phyloP scores from a whole-genome alignment of 1,140 invertebrate genomes.

The Choristoneura fumiferana region DNA sequence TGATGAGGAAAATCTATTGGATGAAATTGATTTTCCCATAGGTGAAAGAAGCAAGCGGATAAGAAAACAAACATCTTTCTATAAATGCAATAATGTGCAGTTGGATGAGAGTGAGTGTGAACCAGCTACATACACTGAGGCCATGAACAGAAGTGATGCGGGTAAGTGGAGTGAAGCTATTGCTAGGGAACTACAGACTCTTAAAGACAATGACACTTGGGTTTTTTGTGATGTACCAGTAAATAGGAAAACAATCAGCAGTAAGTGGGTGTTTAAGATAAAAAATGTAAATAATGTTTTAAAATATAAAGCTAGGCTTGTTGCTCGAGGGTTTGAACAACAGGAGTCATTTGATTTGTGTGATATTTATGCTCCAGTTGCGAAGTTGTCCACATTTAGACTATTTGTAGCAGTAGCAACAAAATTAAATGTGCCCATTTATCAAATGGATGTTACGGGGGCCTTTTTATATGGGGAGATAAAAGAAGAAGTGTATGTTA shows the following conservation, averaged over 20 bases:
- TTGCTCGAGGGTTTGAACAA: conserved; percentile 43
- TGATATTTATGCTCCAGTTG: conserved; percentile 46
- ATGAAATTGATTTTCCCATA: conserved; percentile 26
- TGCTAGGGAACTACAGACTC: conserved; percentile 36
- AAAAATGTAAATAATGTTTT: conserved; percentile 30
- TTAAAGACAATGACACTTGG: conserved; percentile 45
- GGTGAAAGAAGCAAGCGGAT: too few relatives aligned
- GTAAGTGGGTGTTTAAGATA: conserved; percentile 45
- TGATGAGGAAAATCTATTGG: conserved; percentile 27
- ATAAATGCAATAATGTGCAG: conserved; percentile 29
- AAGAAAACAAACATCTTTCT: conserved; percentile 32
- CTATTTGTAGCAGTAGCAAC: conserved; percentile 23
- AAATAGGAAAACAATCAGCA: conserved; percentile 33
- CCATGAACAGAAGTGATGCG: conserved; percentile 32
- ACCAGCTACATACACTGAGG: conserved; percentile 39
- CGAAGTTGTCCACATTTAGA: conserved; percentile 43
- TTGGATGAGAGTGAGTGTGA: conserved; percentile 25
- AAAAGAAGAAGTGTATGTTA: conserved; percentile 7
- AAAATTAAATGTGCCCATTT: conserved; percentile 19
- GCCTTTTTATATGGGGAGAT: conserved; percentile 20
- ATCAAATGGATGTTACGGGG: conserved; percentile 19
- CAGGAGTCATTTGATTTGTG: conserved; percentile 27
- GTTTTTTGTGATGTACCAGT: conserved; percentile 26
- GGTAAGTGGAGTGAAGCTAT: conserved; percentile 41
- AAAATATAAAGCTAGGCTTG: conserved; percentile 39